Percentiles rank a stretch among this genome's conserved stretches.
These are phyloP conservation scores for Hoplodrina ambigua DNA, from an alignment of 2,888 invertebrate genomes.

Conservation along the genomic window DNA sequence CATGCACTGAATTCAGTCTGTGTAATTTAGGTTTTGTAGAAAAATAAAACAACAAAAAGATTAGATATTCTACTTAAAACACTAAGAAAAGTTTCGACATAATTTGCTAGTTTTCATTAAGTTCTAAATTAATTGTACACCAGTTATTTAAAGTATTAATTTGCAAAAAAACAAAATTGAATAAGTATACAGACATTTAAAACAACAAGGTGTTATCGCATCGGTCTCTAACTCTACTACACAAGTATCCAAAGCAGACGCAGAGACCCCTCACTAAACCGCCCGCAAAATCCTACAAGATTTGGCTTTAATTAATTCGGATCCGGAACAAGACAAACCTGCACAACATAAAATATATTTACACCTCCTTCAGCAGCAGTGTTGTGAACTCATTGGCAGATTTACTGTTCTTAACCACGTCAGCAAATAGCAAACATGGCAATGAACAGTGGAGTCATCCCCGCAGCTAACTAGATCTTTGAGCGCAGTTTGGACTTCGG, in stretches of 20 bases:
- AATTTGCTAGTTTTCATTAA: no score
- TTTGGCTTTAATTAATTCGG: slow-evolving; percentile 66
- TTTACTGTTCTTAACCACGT: slow-evolving; percentile 67
- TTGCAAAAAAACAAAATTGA: background rate
- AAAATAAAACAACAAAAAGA: no score
- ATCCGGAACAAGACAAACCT: slow-evolving; percentile 51
- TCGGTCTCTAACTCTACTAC: no score
- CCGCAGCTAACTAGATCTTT: slow-evolving; percentile 88
- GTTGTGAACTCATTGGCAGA: slow-evolving; percentile 68
- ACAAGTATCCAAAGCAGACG: background rate
- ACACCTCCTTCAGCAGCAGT: slow-evolving; percentile 63
- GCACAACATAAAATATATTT: slow-evolving; percentile 65
- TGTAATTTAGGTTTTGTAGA: no score
- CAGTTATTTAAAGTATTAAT: background rate
- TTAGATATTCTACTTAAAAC: no score
- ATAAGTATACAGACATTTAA: background rate
- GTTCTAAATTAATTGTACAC: no score
- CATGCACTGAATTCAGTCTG: no score
- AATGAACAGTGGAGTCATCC: slow-evolving; percentile 79
- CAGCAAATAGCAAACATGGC: slow-evolving; percentile 76
- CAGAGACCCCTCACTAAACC: background rate
- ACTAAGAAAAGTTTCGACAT: no score
- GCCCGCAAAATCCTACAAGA: slow-evolving; percentile 45
- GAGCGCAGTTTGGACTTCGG: slow-evolving; percentile 85
- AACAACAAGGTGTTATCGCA: background rate